Conservation (phyloP, 2,888 invertebrate species). For the Campopleginae sp. region DNA sequence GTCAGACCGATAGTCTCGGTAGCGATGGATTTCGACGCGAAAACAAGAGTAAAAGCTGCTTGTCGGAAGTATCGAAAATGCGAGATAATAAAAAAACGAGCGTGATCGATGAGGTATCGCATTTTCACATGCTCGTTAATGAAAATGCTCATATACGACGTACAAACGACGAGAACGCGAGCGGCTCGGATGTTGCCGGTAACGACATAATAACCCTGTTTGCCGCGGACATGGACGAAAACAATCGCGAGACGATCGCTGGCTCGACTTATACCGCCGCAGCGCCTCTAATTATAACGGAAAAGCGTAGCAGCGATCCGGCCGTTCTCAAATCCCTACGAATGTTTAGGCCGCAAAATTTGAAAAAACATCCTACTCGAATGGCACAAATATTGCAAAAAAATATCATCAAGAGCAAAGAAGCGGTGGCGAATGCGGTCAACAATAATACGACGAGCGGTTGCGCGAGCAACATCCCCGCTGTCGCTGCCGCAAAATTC, state of each 20-base stretch:
- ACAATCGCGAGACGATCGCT: slow-evolving; percentile 82
- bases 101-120: slow-evolving; percentile 83
- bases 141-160: slow-evolving; percentile 77
- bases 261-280: slow-evolving; percentile 81
- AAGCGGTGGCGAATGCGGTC: slow-evolving; percentile 51
- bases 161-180: slow-evolving; percentile 73
- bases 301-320: slow-evolving; percentile 85
- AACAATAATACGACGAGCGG: no score
- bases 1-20: slow-evolving; percentile 84
- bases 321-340: slow-evolving; percentile 85
- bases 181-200: slow-evolving; percentile 80
- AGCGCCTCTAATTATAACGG: slow-evolving; percentile 80
- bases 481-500: slow-evolving; percentile 73
- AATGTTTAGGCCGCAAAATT: slow-evolving; percentile 85
- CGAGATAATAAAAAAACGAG: slow-evolving; percentile 79
- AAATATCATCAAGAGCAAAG: slow-evolving; percentile 73
- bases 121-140: slow-evolving; percentile 81
- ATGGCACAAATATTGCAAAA: slow-evolving; percentile 76
- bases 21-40: slow-evolving; percentile 83
- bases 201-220: slow-evolving; percentile 82
- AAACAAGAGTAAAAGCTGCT: slow-evolving; percentile 77
- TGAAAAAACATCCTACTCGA: slow-evolving; percentile 75
- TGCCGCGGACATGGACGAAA: slow-evolving; percentile 82
- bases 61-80: slow-evolving; percentile 85
- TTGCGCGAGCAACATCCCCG: neutral